Evolutionary conservation across 1,140 invertebrate genomes (phyloP).

Genomic region (Temnothorax longispinosus): DNA sequence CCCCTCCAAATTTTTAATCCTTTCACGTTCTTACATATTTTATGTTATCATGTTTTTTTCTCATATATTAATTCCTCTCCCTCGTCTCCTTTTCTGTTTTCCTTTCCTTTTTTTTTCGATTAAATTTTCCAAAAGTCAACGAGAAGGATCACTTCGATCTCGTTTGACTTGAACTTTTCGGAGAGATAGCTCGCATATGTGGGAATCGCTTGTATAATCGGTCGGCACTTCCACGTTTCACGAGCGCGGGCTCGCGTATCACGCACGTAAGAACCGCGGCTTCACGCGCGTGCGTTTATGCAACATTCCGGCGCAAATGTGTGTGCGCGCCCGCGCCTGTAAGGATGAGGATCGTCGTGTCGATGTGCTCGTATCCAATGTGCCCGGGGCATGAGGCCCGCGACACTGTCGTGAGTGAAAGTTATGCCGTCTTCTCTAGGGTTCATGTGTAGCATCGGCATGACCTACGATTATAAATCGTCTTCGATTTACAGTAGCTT

Average conservation of each 20-base stretch:
- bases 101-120: not conserved
- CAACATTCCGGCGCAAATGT: conserved; percentile 43
- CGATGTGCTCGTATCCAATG: not conserved
- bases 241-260: conserved; percentile 39
- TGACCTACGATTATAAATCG: conserved; percentile 72
- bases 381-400: conserved; percentile 49
- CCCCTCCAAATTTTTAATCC: not conserved
- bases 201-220: conserved; percentile 66
- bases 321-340: not conserved
- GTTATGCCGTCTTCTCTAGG: conserved; percentile 62
- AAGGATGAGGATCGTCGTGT: not conserved
- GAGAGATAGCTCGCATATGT: conserved; percentile 33
- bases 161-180: conserved; percentile 36
- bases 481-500: not conserved
- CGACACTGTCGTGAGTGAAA: conserved; percentile 74
- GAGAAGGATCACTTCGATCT: conserved; percentile 5
- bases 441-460: conserved; percentile 39
- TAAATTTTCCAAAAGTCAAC: conserved; percentile 14
- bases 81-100: not conserved
- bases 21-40: not conserved
- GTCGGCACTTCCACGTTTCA: conserved; percentile 68
- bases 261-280: conserved; percentile 51
- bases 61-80: not conserved
- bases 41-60: not conserved
- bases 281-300: conserved; percentile 67